phyloP scores from a whole-genome alignment of 2,797 vertebrate genomes.

The Bufotes viridis region DNA sequence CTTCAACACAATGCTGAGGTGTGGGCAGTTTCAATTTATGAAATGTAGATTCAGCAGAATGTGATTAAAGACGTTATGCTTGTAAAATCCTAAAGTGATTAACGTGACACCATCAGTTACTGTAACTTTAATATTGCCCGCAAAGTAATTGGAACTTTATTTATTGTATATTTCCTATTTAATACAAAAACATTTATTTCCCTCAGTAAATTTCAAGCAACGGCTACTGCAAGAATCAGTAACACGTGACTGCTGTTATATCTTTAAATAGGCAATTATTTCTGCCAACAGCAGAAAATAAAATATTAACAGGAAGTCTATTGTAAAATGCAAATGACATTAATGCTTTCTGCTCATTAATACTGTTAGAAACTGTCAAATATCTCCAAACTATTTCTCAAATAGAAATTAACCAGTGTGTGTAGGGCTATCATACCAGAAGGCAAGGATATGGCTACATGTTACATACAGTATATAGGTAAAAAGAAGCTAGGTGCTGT shows the following conservation, averaged over 20 bases:
- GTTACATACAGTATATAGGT: not conserved
- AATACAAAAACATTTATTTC: conserved; percentile 16
- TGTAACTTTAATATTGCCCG: conserved; percentile 17
- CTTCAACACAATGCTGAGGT: conserved; percentile 27
- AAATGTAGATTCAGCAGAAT: conserved; percentile 39
- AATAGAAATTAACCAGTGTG: not conserved
- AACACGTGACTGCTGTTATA: not conserved
- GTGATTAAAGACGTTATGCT: conserved; percentile 13
- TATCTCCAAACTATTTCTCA: not conserved
- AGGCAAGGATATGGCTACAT: not conserved
- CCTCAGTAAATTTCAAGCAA: conserved; percentile 19
- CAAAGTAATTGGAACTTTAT: conserved; percentile 35
- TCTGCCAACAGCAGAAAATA: not conserved
- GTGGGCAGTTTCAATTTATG: conserved; percentile 22
- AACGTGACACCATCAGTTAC: conserved; percentile 39
- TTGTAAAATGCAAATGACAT: conserved; percentile 9
- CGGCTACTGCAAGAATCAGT: not conserved
- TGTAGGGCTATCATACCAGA: too few species aligned
- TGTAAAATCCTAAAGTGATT: conserved; percentile 19
- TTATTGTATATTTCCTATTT: conserved; percentile 16
- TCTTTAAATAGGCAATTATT: conserved; percentile 15
- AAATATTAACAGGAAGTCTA: conserved; percentile 18
- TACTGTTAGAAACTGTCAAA: not conserved
- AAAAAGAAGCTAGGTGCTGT: not conserved
- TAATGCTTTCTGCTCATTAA: not conserved